These are phyloP conservation scores for Aplodontia rufa DNA, from an alignment of 2,113 vertebrate genomes.

Conservation along the genomic window DNA sequence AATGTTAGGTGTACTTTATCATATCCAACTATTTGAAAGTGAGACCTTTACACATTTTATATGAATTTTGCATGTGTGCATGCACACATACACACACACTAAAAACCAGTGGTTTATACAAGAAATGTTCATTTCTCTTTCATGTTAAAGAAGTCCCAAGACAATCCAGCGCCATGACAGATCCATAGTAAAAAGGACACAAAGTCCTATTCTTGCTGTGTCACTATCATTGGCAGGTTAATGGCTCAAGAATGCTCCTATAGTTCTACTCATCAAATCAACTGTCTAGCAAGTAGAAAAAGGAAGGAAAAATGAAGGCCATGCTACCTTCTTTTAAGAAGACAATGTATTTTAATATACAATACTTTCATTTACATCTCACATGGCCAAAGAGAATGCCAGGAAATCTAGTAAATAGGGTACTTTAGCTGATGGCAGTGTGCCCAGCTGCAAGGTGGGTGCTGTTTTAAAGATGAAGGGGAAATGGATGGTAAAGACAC, in stretches of 20 bases:
- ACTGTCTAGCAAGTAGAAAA: not conserved
- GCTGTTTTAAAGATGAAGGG: not conserved
- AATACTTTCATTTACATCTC: not conserved
- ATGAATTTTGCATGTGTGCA: not conserved
- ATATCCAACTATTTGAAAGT: conserved; percentile 8
- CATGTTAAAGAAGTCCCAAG: not conserved
- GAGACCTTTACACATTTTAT: not conserved
- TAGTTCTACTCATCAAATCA: not conserved
- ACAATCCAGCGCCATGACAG: not conserved
- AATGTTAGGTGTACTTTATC: not conserved
- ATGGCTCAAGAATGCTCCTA: not conserved
- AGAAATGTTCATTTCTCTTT: not conserved
- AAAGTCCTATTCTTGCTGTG: not conserved
- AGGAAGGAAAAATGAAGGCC: not conserved
- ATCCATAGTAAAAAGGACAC: not conserved
- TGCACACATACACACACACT: not conserved
- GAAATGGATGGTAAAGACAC: not conserved
- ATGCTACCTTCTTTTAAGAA: not conserved
- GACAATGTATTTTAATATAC: not conserved
- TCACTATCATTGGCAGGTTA: not conserved
- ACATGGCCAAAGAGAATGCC: not conserved
- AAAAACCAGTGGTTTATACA: not conserved
- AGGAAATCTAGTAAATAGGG: not conserved
- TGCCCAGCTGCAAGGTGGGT: not conserved
- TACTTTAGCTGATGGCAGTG: not conserved